Percentiles rank a stretch among this genome's conserved stretches.
Evolutionary conservation across 2,113 vertebrate species (phyloP).

Genomic region (Pelecanus crispus): DNA sequence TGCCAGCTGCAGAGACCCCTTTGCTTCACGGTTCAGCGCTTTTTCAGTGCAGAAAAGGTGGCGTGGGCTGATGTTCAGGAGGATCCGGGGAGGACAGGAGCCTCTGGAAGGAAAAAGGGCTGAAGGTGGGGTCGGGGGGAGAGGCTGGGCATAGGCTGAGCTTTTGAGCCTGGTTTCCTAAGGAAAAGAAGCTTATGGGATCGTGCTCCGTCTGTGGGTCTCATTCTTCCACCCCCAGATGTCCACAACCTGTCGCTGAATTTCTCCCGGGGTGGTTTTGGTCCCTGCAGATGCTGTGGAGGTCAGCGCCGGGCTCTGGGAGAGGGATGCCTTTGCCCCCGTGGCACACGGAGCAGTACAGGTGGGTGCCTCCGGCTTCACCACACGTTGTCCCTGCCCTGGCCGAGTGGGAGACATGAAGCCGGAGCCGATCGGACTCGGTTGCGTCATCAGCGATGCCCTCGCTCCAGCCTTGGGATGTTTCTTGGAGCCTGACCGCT

Average conservation of each 20-base stretch:
- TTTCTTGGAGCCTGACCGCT: neutral
- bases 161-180: neutral
- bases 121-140: neutral
- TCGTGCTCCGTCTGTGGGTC: neutral
- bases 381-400: neutral
- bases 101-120: neutral
- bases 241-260: fast-evolving
- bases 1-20: fast-evolving
- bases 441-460: neutral
- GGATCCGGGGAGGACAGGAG: neutral
- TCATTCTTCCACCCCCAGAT: neutral
- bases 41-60: neutral
- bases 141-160: neutral
- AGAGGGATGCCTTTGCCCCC: fast-evolving
- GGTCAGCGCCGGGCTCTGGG: neutral
- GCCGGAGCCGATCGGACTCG: fast-evolving
- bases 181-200: neutral
- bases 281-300: neutral
- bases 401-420: fast-evolving
- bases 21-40: fast-evolving
- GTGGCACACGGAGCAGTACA: neutral
- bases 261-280: neutral
- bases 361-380: fast-evolving
- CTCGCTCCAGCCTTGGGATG: neutral
- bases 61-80: neutral